Conservation (phyloP, 2,888 invertebrate genomes). For the Taenaris catops region DNA sequence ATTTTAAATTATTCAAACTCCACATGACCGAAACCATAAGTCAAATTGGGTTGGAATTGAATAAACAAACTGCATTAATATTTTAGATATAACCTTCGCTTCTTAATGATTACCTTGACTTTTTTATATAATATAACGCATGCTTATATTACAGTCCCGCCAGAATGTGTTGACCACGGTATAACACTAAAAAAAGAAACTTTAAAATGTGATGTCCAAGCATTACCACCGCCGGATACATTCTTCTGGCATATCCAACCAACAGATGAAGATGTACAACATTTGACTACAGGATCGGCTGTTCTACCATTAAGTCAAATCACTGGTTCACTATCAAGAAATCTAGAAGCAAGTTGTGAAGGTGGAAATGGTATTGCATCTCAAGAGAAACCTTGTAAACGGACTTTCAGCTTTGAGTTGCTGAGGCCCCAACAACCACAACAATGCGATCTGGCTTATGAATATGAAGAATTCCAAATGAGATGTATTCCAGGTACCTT, state of each 20-base stretch:
- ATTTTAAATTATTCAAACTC: too few species aligned
- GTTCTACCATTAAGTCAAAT: conserved; percentile 56
- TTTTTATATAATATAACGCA: too few species aligned
- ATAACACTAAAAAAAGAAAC: conserved; percentile 57
- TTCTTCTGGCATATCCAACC: conserved; percentile 67
- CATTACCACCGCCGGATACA: conserved; percentile 56
- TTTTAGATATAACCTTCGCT: too few species aligned
- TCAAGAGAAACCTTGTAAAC: conserved; percentile 57
- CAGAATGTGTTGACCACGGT: conserved; percentile 56
- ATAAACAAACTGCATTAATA: too few species aligned
- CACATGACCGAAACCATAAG: too few species aligned
- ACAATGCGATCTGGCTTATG: conserved; percentile 63
- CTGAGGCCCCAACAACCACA: conserved; percentile 59
- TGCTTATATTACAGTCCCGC: conserved; percentile 48
- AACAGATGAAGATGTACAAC: conserved; percentile 52
- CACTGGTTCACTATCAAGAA: conserved; percentile 51
- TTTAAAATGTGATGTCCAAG: conserved; percentile 54
- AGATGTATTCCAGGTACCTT: conserved; percentile 61
- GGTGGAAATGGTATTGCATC: conserved; percentile 63
- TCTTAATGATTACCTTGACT: too few species aligned
- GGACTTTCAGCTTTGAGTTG: conserved; percentile 50
- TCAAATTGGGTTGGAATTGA: too few species aligned
- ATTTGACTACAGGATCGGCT: conserved; percentile 60
- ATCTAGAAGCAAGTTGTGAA: conserved; percentile 53
- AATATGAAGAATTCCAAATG: conserved; percentile 66